Evolutionary conservation across 1,140 invertebrate genomes (phyloP).

Genomic region (Drosophila grimshawi): DNA sequence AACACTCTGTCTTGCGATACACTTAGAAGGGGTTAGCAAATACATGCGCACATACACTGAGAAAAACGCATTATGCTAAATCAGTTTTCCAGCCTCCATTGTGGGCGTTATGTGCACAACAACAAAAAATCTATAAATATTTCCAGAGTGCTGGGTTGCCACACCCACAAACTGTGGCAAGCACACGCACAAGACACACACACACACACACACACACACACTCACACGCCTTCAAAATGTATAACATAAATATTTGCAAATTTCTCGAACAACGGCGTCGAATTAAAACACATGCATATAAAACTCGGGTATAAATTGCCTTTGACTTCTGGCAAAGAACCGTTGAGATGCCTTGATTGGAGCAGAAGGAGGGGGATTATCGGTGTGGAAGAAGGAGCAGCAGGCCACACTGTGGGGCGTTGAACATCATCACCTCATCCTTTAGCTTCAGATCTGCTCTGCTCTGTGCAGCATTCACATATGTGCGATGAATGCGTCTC

Average conservation of each 20-base stretch:
- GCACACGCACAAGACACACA: conserved; percentile 5
- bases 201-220: conserved; percentile 7
- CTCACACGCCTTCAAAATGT: conserved; percentile 54
- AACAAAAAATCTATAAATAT: conserved; percentile 42
- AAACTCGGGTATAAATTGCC: conserved; percentile 39
- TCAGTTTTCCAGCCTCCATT: conserved; percentile 10
- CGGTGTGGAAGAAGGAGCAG: background rate
- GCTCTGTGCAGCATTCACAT: conserved; percentile 10
- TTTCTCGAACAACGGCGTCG: conserved; percentile 48
- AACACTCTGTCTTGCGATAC: conserved; percentile 43
- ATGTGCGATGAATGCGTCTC: conserved; percentile 40
- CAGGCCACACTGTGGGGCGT: conserved; percentile 57
- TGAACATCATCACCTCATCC: conserved; percentile 75
- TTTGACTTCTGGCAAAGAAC: conserved; percentile 42
- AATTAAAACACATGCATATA: conserved; percentile 57
- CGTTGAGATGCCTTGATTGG: background rate
- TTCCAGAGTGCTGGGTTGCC: conserved; percentile 31
- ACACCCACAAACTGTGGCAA: conserved; percentile 33
- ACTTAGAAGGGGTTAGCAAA: conserved; percentile 42
- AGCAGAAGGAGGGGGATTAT: background rate
- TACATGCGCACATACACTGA: conserved; percentile 43
- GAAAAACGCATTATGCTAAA: conserved; percentile 34
- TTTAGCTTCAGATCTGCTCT: conserved; percentile 11
- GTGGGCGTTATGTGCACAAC: conserved; percentile 18
- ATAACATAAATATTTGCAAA: conserved; percentile 69